These are phyloP conservation scores for Falco novaeseelandiae DNA, from an alignment of 2,797 vertebrate genomes.

Conservation along the genomic window DNA sequence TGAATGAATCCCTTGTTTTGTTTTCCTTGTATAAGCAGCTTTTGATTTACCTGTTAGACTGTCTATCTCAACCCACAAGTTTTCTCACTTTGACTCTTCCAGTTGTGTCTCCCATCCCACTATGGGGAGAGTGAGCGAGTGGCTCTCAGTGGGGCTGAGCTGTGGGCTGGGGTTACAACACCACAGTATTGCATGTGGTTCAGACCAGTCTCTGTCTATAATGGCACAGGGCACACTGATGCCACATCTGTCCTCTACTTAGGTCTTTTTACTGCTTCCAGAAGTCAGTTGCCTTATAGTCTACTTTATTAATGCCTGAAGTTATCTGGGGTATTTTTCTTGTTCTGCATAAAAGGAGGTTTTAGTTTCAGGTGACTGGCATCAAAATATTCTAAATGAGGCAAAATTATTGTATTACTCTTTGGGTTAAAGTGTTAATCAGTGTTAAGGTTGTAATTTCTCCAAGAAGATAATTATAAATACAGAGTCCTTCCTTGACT, in stretches of 20 bases:
- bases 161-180: background rate
- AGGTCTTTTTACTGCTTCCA: background rate
- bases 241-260: background rate
- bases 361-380: background rate
- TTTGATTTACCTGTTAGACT: background rate
- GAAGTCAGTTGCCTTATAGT: background rate
- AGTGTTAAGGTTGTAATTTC: background rate
- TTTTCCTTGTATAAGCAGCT: background rate
- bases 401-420: background rate
- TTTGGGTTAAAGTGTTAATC: background rate
- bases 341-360: background rate
- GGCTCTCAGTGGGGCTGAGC: background rate
- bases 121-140: accelerated
- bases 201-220: background rate
- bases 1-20: background rate
- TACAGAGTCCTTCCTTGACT: background rate
- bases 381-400: background rate
- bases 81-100: background rate
- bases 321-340: background rate
- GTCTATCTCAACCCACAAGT: background rate
- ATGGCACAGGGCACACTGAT: background rate
- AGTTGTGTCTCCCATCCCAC: background rate
- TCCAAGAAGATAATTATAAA: background rate
- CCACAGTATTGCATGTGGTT: background rate
- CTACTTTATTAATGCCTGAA: background rate